Conservation (phyloP, 2,113 vertebrate species). For the Apteryx mantelli region DNA sequence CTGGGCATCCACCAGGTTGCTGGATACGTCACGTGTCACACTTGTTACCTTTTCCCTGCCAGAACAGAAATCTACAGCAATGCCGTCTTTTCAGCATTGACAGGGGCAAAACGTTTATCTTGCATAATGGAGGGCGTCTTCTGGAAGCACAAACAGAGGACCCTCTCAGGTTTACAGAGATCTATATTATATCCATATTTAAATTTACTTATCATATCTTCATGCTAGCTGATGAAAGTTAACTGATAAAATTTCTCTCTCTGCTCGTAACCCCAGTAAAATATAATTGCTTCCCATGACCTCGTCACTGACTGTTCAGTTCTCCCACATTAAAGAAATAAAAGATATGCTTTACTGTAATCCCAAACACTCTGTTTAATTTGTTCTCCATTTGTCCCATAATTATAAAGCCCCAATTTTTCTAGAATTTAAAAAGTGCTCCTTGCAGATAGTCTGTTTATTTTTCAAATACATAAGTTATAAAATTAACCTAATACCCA, state of each 20-base stretch:
- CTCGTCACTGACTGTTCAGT: not conserved
- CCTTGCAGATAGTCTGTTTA: not conserved
- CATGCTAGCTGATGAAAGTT: not conserved
- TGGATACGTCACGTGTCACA: no score
- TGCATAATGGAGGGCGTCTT: not conserved
- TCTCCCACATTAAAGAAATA: conserved; percentile 1
- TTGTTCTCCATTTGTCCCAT: conserved; percentile 4
- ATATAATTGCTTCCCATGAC: not conserved
- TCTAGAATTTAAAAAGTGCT: not conserved
- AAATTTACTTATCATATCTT: not conserved
- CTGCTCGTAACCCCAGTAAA: not conserved
- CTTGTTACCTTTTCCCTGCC: not conserved
- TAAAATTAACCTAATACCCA: not conserved
- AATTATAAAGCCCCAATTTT: not conserved
- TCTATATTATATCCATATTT: not conserved
- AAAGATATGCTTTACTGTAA: not conserved
- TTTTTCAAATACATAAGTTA: not conserved
- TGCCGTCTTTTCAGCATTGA: not conserved
- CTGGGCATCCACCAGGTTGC: not conserved
- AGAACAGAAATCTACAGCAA: not conserved
- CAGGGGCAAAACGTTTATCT: not conserved
- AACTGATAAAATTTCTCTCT: not conserved
- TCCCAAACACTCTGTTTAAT: not conserved
- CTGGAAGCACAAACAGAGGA: not conserved
- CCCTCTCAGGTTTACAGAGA: not conserved